Evolutionary conservation across 2,797 vertebrate species (phyloP), one percentile per base, ranked within the genome.

Genomic region (Ciconia nigra): DNA sequence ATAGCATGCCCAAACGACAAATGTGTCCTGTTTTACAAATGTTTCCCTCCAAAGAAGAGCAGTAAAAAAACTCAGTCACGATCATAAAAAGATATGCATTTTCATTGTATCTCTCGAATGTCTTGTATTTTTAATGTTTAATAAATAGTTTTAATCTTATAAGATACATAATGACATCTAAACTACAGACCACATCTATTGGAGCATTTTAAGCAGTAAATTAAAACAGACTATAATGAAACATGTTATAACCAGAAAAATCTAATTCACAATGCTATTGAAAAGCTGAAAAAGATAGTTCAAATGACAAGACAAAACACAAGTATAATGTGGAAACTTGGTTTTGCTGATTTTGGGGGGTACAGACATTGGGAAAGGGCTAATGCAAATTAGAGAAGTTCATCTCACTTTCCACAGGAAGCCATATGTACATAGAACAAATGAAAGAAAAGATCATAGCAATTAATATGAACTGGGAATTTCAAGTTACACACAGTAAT

Each of bases 21-120:
- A n/a, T 26, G 6, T 2, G 26, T 41, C 15, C 31, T 54, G 5
- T 41, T 82, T 31, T 28, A 59, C 29, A 80, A 22, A 20, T 19
- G 4, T 24, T 70, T 61, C 51, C 24, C 18, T 49, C 14, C 14
- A 57, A 18, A 39, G 19, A 51, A 81, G 76, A 31, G 2, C 35
- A 17, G 5, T 49, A 21, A 19, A 13, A 76, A 7, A 39, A 0
- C 8, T 25, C 44, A 20, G 6, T 29, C 25, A 13, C 3, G 5
- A 70, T 17, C 47, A 47, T 54, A 66, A 93, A 76, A 33, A 80
- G 31, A 77, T 15, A 73, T 7, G 5, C 28, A 47, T 11, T 67
- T 72, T 67, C 44, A 63, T 52, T 62, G 39, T 35, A 44, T n/a
- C 33, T 15, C 37, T 57, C 65, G 44, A 72, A 14, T 46, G 26